Conservation (phyloP, 1,140 invertebrate species). For the Radopholus similis region DNA sequence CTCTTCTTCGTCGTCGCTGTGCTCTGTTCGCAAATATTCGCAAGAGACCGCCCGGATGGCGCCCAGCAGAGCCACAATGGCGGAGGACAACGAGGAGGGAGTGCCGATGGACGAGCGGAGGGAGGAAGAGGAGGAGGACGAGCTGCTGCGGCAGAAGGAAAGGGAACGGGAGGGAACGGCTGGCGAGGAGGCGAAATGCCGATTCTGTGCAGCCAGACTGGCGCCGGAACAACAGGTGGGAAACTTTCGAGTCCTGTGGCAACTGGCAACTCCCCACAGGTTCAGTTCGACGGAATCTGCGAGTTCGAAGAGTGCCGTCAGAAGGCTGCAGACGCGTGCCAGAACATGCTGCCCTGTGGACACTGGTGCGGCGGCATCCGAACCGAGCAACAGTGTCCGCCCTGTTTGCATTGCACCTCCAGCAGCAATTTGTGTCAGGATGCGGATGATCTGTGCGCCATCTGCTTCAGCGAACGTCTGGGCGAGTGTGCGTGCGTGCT, state of each 20-base stretch:
- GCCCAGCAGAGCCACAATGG: too few species aligned
- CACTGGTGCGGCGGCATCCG: slow-evolving; percentile 86
- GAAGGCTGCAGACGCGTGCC: slow-evolving; percentile 72
- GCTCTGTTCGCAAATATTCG: too few species aligned
- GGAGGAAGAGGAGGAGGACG: too few species aligned
- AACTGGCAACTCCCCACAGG: background rate
- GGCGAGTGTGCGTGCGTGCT: slow-evolving; percentile 89
- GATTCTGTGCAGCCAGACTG: slow-evolving; percentile 82
- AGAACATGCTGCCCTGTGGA: slow-evolving; percentile 76
- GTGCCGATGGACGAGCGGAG: too few species aligned
- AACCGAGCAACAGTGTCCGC: slow-evolving; percentile 77
- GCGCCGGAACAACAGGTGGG: slow-evolving; percentile 69
- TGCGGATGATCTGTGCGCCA: slow-evolving; percentile 98
- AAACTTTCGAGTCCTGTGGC: background rate
- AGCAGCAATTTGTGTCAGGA: slow-evolving; percentile 64
- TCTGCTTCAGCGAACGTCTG: slow-evolving; percentile 92
- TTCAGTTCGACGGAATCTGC: slow-evolving; percentile 75
- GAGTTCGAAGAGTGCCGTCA: slow-evolving; percentile 85
- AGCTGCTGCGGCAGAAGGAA: too few species aligned
- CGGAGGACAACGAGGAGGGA: too few species aligned
- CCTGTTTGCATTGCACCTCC: slow-evolving; percentile 72
- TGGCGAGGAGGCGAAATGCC: slow-evolving; percentile 70
- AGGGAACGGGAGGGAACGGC: too few species aligned
- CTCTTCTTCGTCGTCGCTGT: too few species aligned
- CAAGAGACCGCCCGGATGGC: too few species aligned